Evolutionary conservation across 2,113 vertebrate genomes (phyloP).

Genomic region (Phasianus colchicus): DNA sequence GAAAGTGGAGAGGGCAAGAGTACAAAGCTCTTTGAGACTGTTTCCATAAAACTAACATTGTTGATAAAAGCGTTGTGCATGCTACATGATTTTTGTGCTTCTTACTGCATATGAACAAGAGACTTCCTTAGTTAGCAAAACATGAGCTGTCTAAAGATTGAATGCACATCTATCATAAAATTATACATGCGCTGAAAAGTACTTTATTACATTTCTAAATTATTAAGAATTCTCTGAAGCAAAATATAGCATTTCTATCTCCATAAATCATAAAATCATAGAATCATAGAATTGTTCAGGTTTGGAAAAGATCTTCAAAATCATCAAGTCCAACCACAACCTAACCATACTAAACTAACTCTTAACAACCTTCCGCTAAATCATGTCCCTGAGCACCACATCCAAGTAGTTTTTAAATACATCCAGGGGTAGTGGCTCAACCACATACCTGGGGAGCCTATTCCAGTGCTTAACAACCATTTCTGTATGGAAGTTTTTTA

Average conservation of each 20-base stretch:
- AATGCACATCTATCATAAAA: background rate
- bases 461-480: too few species aligned
- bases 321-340: too few species aligned
- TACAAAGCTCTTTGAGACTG: background rate
- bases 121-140: background rate
- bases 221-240: background rate
- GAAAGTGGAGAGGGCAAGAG: background rate
- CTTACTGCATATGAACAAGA: background rate
- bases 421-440: too few species aligned
- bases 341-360: too few species aligned
- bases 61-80: background rate
- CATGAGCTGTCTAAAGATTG: background rate
- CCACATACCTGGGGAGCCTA: too few species aligned
- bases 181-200: background rate
- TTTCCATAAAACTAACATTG: background rate
- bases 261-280: background rate
- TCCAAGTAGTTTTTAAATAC: too few species aligned
- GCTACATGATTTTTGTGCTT: fast-evolving
- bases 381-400: too few species aligned
- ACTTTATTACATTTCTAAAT: background rate
- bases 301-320: too few species aligned
- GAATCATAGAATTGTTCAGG: too few species aligned
- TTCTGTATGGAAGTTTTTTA: too few species aligned
- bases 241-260: background rate
- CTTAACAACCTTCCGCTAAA: too few species aligned